These are phyloP conservation scores for Heliconius hermathena DNA, from an alignment of 1,140 invertebrate genomes.

Conservation along the genomic window DNA sequence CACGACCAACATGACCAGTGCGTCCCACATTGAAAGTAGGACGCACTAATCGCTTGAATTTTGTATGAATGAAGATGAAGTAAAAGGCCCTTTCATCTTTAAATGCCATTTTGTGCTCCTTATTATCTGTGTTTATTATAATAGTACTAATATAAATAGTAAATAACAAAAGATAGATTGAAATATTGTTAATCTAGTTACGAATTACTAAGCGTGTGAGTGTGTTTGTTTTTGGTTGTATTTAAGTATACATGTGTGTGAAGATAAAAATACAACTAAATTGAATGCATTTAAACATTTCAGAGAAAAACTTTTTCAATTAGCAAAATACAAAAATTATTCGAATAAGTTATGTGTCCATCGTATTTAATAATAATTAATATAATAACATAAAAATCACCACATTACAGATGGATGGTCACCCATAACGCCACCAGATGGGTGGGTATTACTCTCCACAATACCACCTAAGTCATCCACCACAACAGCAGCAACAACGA, in stretches of 20 bases:
- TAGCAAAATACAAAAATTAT: too few species aligned
- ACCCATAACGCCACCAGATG: conserved; percentile 83
- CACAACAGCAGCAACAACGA: conserved; percentile 44
- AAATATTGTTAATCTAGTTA: too few species aligned
- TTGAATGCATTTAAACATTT: too few species aligned
- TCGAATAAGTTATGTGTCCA: too few species aligned
- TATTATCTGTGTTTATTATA: not conserved
- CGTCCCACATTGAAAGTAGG: conserved; percentile 24
- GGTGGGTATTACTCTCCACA: conserved; percentile 83
- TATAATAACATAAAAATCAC: conserved; percentile 17
- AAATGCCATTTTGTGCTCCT: conserved; percentile 36
- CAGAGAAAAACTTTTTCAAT: too few species aligned
- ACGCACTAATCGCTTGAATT: conserved; percentile 5
- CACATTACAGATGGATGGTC: conserved; percentile 80
- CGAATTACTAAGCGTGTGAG: too few species aligned
- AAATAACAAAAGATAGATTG: not conserved
- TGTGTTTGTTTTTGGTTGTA: too few species aligned
- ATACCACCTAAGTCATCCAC: conserved; percentile 63
- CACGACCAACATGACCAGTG: conserved; percentile 22
- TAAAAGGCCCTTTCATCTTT: conserved; percentile 20
- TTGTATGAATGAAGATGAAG: conserved; percentile 6
- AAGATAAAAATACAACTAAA: too few species aligned
- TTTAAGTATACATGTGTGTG: too few species aligned
- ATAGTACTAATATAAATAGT: not conserved
- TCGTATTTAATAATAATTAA: too few species aligned